Base-by-base conservation (phyloP, 2,888 invertebrate species). In the Tenthredo mesomela region DNA sequence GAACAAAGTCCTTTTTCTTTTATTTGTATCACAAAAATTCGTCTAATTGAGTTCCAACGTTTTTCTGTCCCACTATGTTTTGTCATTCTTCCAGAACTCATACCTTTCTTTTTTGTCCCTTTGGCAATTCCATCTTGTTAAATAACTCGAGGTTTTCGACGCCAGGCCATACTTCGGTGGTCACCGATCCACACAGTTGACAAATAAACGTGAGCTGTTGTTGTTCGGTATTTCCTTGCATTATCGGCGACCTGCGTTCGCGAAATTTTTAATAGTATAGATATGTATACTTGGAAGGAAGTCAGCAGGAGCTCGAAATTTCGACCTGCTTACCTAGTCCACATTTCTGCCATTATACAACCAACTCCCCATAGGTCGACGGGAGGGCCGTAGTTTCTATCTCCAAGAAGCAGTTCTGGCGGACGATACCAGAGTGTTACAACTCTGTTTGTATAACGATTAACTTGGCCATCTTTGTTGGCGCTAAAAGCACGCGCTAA, bases 261-360 rank as follows among this genome's bases (percentile, higher is more conserved):
- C 18, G n/a, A 18, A 77, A 77, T 10, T 43, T 43, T 67, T 50
- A 50, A 71, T 21, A 47, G 43, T 29, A 71, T 7, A 21, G 61
- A 84, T 37, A 29, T 3, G 21, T n/a, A 33, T 54, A n/a, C 54
- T 29, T 37, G 15, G 5, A 43, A 12, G 25, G 40, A 2, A 33
- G 33, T 33, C 33, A 33, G 33, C 33, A 33, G 4, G 33, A 3
- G 33, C 33, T 33, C 4, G 2, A 4, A 33, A 33, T 33, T 4
- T 33, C 33, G 33, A 33, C 4, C 4, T 33, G 3, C 4, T 33
- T 94, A 94, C 87, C 96, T 94, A 0, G 99, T 99, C 99, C 99
- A 99, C 98, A 99, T 98, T 94, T 99, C 99, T 0, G 99, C 99
- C 99, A 99, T 99, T 87, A 99, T 99, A 92, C 99, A 99, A 0